Evolutionary conservation across 2,113 vertebrate species (phyloP), one percentile per base, ranked within the genome.

Genomic region (Chamaea fasciata): DNA sequence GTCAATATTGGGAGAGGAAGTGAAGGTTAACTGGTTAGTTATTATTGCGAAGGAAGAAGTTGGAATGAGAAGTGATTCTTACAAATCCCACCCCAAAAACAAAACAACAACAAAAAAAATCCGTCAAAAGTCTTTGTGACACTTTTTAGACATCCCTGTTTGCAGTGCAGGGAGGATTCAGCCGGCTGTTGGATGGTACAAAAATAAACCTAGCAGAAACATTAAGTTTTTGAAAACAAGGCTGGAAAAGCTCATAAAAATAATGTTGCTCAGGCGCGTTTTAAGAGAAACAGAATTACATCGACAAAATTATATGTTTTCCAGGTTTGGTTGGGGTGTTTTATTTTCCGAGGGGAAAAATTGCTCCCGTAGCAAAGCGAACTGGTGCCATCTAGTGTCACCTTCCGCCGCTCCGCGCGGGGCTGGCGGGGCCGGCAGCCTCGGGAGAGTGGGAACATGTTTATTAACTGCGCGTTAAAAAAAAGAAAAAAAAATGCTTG

Each of bases 301-400:
- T 71, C 85, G 90, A 92, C 91, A 69, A 92, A 96, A 97, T 96
- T 96, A 96, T 78, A 91, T 95, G 95, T 97, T 97, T 98, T 97
- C 94, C 92, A 96, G 95, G 86, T 96, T 97, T 87, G 92, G 77
- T 92, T 92, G 71, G 92, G 79, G 89, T 96, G 94, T 93, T 95
- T 95, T 96, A 91, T 97, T 97, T 97, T 96, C 95, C 95, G 31
- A 85, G 57, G 90, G 85, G 92, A 71, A 70, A 77, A 90, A 68
- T 33, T 9, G 44, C 22, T 92, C 83, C 50, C 60, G 92, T 69
- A 95, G 94, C 82, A 47, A 85, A 94, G 92, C 86, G 55, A 20
- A 47, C 85, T 19, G 57, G 53, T 65, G 94, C 95, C 95, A 96
- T 87, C 87, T 90, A 94, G 92, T 90, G 88, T 81, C 73, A 3